Base-by-base conservation (phyloP, 2,113 vertebrate genomes). In the Ceyx margarethae region DNA sequence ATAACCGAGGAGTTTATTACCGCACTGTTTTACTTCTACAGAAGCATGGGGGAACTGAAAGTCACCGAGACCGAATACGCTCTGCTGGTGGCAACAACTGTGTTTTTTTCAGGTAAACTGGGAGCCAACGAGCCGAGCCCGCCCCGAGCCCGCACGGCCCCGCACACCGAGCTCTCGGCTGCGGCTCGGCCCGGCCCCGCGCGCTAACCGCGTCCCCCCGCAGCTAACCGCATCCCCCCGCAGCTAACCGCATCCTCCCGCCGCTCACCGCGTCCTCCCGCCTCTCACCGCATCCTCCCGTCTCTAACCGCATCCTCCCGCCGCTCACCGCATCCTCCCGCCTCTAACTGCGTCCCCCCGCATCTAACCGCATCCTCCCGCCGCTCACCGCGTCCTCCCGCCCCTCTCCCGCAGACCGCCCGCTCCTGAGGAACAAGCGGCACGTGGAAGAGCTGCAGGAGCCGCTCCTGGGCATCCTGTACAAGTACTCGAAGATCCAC, bases 401-500 rank as follows among this genome's bases (percentile, higher is more conserved):
- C 77, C 26, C 72, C 50, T 40, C 54, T 78, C 88, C 81, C 51
- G 6, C 96, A 99, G 99, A 99, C 97, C 97, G 97, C 37, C 98
- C 98, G 6, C 97, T 98, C 45, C 96, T 99, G 93, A 97, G 97
- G 91, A 98, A 98, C 45, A 98, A 98, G 72, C 95, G 96, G 62
- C 97, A 97, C 15, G 98, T 99, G 22, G 99, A 99, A 81, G 98
- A 98, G 94, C 97, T 99, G 89, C 98, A 99, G 96, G 99, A 99
- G 95, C 97, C 98, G 72, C 95, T 99, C 82, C 97, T 99, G 91
- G 98, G 98, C 87, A 97, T 99, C 91, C 97, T 99, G 86, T 98
- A 98, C 87, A 98, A 98, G 85, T 97, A 98, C 76, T 97, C 96
- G 8, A 98, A 98, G 91, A 96, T 97, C 45, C 96, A 95, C 10